Conservation (phyloP, 2,113 vertebrate species). For the Bujurquina vittata region DNA sequence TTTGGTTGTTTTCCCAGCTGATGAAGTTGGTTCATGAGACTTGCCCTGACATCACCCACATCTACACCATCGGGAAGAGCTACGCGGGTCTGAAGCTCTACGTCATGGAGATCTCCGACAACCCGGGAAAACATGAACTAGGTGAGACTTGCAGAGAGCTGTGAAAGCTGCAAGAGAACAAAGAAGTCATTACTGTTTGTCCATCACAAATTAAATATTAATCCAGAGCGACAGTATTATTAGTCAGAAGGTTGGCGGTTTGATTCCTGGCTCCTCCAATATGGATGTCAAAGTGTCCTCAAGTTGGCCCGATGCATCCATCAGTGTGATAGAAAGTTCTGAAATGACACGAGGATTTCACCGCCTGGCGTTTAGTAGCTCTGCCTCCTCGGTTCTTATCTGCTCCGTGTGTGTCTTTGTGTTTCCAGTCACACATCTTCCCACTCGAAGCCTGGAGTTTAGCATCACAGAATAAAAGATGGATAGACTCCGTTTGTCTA, state of each 20-base stretch:
- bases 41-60: slow-evolving; percentile 91
- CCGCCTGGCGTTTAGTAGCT: too few relatives aligned
- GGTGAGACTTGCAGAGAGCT: slow-evolving; percentile 71
- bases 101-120: slow-evolving; percentile 94
- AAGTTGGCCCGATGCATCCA: too few relatives aligned
- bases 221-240: not conserved
- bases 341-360: not conserved
- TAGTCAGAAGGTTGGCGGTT: not conserved
- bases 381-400: too few relatives aligned
- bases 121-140: slow-evolving; percentile 90
- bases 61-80: slow-evolving; percentile 96
- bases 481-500: too few relatives aligned
- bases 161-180: fast-evolving
- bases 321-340: too few relatives aligned
- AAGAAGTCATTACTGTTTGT: not conserved
- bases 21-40: slow-evolving; percentile 92
- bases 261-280: not conserved
- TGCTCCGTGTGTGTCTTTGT: not conserved
- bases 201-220: not conserved
- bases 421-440: too few relatives aligned
- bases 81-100: slow-evolving; percentile 91
- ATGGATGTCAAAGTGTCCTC: not conserved
- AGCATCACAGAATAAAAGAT: too few relatives aligned
- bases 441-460: too few relatives aligned
- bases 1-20: slow-evolving; percentile 75